Percentiles rank a stretch among this genome's conserved stretches.
These are phyloP conservation scores for Ditula angustiorana DNA, from an alignment of 2,888 invertebrate genomes.

Conservation along the genomic window DNA sequence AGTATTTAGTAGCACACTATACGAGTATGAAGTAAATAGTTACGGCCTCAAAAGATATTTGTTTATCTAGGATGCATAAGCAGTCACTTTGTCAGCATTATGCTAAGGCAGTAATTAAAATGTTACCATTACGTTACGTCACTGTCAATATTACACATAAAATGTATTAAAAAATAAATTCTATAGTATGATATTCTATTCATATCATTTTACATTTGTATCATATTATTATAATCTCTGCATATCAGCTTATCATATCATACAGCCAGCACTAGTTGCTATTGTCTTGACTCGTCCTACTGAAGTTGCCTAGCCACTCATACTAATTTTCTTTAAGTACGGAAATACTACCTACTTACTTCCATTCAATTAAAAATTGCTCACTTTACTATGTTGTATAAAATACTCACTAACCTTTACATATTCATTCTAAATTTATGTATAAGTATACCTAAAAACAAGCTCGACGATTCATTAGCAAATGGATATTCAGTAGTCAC, in stretches of 20 bases:
- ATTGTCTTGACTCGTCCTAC: no score
- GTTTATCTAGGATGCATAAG: conserved; percentile 63
- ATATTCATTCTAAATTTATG: conserved; percentile 16
- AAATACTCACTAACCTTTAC: conserved; percentile 14
- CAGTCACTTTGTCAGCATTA: conserved; percentile 58
- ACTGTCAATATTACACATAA: neutral
- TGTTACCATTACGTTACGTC: no score
- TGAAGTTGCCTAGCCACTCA: no score
- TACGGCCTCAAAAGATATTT: conserved; percentile 44
- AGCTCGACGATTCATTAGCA: conserved; percentile 58
- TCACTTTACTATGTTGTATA: neutral
- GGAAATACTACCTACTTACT: no score
- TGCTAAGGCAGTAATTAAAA: conserved; percentile 47
- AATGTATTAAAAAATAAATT: no score
- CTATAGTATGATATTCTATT: no score
- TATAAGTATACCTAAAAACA: conserved; percentile 25
- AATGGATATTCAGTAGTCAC: conserved; percentile 69
- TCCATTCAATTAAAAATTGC: no score
- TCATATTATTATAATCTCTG: no score
- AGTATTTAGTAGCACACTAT: conserved; percentile 10
- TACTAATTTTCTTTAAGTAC: no score
- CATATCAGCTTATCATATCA: no score
- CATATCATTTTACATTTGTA: no score
- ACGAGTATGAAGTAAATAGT: conserved; percentile 18
- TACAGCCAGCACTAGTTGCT: no score